Conservation (phyloP, 2,113 vertebrate species). For the Lutjanus erythropterus region DNA sequence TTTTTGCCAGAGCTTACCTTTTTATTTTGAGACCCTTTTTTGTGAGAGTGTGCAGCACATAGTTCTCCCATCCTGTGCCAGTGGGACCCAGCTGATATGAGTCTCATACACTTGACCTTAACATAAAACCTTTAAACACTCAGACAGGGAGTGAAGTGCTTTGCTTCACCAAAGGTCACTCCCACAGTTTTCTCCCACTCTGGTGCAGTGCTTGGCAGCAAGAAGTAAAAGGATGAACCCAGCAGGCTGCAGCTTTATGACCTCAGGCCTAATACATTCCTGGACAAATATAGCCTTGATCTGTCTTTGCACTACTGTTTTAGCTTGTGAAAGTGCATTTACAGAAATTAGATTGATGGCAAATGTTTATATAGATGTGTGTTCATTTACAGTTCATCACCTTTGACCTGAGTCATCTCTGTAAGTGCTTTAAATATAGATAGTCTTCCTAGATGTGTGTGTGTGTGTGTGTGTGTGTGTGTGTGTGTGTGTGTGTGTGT, state of each 20-base stretch:
- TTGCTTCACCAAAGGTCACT: constrained; percentile 79
- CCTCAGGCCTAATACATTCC: constrained; percentile 63
- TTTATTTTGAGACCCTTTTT: neutral
- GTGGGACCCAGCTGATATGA: constrained; percentile 63
- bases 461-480: neutral
- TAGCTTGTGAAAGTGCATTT: constrained; percentile 12
- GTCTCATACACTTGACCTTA: constrained; percentile 78
- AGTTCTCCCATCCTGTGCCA: constrained; percentile 39
- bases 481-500: neutral
- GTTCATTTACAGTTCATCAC: constrained; percentile 3
- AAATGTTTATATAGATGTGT: constrained; percentile 11
- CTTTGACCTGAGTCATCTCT: neutral
- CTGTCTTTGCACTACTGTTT: constrained; percentile 31
- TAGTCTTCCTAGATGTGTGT: neutral
- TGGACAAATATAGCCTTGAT: constrained; percentile 68
- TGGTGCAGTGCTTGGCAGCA: constrained; percentile 56
- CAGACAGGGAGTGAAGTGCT: constrained; percentile 73
- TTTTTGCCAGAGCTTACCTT: neutral
- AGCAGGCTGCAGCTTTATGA: constrained; percentile 55
- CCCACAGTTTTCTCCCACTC: constrained; percentile 74
- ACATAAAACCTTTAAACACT: constrained; percentile 76
- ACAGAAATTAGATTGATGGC: constrained; percentile 8
- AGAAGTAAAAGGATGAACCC: constrained; percentile 63
- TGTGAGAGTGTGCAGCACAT: neutral
- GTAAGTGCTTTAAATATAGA: neutral